Evolutionary conservation across 2,113 vertebrate genomes (phyloP).

Genomic region (Urocolius indicus): DNA sequence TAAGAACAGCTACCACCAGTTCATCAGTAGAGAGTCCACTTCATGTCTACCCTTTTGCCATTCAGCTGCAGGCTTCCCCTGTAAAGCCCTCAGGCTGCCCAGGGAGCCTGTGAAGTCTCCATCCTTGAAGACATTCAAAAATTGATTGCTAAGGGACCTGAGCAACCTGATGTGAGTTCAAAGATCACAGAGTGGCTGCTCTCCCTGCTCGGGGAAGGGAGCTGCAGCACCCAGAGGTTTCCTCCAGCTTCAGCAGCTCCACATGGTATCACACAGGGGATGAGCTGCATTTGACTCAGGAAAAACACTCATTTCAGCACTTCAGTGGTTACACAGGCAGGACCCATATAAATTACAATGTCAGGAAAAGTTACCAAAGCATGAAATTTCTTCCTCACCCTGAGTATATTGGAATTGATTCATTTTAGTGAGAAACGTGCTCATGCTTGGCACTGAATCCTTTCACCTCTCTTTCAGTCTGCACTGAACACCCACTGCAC

Average conservation of each 20-base stretch:
- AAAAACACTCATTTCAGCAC: not conserved
- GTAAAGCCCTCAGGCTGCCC: not conserved
- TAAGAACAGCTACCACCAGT: not conserved
- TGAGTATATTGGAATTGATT: conserved; percentile 21
- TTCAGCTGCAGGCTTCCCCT: not conserved
- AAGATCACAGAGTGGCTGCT: not conserved
- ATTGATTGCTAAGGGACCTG: not conserved
- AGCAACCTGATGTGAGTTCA: not conserved
- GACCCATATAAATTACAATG: not conserved
- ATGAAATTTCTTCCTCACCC: conserved; percentile 31
- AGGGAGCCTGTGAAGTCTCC: not conserved
- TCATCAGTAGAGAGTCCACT: not conserved
- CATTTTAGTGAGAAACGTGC: not conserved
- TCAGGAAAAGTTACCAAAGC: conserved; percentile 44
- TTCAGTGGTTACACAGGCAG: not conserved
- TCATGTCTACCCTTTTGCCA: not conserved
- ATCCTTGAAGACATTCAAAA: not conserved
- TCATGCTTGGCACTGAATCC: not conserved
- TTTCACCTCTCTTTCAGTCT: not conserved
- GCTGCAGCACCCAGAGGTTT: not conserved
- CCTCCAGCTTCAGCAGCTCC: not conserved
- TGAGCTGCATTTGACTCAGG: not conserved
- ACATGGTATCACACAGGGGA: fast-evolving
- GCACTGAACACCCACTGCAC: not conserved
- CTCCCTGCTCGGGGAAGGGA: fast-evolving